Conservation (phyloP, 2,113 vertebrate species). For the Hydropotes inermis region DNA sequence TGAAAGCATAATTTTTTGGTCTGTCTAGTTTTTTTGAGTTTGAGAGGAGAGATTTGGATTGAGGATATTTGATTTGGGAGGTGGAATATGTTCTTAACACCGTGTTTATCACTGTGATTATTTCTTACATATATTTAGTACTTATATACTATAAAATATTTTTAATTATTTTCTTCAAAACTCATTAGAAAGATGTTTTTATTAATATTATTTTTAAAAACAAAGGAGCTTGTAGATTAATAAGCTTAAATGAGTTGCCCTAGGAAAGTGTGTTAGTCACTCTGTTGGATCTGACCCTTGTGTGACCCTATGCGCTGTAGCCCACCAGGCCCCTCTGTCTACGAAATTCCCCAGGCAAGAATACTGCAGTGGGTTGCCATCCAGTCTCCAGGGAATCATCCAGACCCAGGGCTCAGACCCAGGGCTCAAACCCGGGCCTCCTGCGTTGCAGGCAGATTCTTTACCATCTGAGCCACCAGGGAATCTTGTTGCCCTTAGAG, state of each 20-base stretch:
- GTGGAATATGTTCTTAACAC: not conserved
- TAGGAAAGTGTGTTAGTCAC: not conserved
- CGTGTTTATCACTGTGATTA: not conserved
- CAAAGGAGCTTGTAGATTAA: not conserved
- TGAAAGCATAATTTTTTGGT: not conserved
- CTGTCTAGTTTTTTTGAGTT: not conserved
- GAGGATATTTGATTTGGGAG: not conserved
- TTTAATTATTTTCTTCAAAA: not conserved
- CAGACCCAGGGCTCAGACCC: not conserved
- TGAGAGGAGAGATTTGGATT: not conserved
- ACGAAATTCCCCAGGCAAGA: not conserved
- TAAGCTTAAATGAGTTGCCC: not conserved
- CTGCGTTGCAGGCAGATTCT: not conserved
- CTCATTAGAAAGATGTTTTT: not conserved
- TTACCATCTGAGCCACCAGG: fast-evolving
- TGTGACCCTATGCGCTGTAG: not conserved
- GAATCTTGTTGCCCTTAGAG: not conserved
- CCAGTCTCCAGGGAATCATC: not conserved
- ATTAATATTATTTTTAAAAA: not conserved
- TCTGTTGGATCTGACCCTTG: not conserved
- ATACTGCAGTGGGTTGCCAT: not conserved
- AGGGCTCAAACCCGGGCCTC: not conserved
- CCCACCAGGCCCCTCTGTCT: not conserved
- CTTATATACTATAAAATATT: not conserved
- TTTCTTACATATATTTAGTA: not conserved